phyloP scores from a whole-genome alignment of 1,140 invertebrate species.

The Coelopa frigida region DNA sequence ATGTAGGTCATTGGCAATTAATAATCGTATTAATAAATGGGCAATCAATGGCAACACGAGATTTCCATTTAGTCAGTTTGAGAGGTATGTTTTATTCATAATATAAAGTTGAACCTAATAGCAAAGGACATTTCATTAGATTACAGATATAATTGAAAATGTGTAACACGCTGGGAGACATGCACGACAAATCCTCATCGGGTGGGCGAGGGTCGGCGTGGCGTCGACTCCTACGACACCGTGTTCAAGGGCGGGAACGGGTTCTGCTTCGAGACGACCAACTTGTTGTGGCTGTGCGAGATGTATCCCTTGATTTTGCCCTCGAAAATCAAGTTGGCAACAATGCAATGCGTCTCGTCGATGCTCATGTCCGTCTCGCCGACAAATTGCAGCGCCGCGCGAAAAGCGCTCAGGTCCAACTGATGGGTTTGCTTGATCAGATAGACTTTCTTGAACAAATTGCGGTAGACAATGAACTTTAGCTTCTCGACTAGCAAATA shows the following conservation, averaged over 20 bases:
- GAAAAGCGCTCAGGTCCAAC: slow-evolving; percentile 77
- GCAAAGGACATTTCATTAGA: no score
- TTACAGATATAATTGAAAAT: no score
- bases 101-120: slow-evolving; percentile 6
- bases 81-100: slow-evolving; percentile 5
- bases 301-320: slow-evolving; percentile 96
- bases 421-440: slow-evolving; percentile 81
- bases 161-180: no score
- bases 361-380: slow-evolving; percentile 79
- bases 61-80: background rate
- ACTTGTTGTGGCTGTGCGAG: slow-evolving; percentile 91
- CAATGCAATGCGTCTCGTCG: slow-evolving; percentile 92
- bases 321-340: slow-evolving; percentile 93
- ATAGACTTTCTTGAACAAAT: slow-evolving; percentile 95
- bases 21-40: background rate
- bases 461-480: slow-evolving; percentile 90
- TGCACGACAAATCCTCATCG: no score
- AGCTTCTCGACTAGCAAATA: slow-evolving; percentile 96
- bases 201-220: background rate
- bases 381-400: slow-evolving; percentile 70
- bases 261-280: slow-evolving; percentile 96
- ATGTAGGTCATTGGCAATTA: background rate
- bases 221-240: slow-evolving; percentile 11
- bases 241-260: slow-evolving; percentile 73
- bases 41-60: background rate